Evolutionary conservation across 2,797 vertebrate species (phyloP), one percentile per base, ranked within the genome.

Genomic region (Telmatherina bonti): DNA sequence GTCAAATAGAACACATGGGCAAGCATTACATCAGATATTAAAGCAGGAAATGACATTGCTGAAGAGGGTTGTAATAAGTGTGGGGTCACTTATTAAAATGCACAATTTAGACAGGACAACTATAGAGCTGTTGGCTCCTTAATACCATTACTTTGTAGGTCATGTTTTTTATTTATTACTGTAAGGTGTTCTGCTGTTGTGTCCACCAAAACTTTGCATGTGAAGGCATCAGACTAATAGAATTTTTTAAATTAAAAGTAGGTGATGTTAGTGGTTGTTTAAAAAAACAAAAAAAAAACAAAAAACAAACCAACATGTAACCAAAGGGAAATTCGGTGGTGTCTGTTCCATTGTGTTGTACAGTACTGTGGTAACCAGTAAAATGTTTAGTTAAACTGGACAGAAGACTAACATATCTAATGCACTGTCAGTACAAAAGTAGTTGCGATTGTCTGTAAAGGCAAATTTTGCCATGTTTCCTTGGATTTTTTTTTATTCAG

Each of bases 111-210:
- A 0, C 18, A 38, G 30, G 10, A 16, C 7, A 49, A 52, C 12
- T 61, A 30, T 54, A 41, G 18, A 73, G 38, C 2, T 24, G 7
- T 72, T 59, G 51, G 31, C 16, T 27, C 7, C 43, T 56, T 45
- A 61, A 62, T 41, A 49, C n/a, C 26, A 54, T 2, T 18, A 41
- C 27, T 7, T 62, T 55, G 45, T 58, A 35, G 45, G 57, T 57
- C 18, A 45, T 53, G 7, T 11, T 69, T 41, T 4, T 60, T 68
- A 75, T 77, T 79, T 74, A 71, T 79, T 75, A 52, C 52, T 72
- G 70, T 63, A 69, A 59, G 26, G 31, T 84, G 67, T 82, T 31
- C n/a, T 33, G 59, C 52, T 20, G 49, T 54, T 26, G 30, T 1
- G 2, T 70, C 36, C 62, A 15, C 30, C n/a, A 29, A 62, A 35